Conservation (phyloP, 2,113 vertebrate species). For the Pionites leucogaster region DNA sequence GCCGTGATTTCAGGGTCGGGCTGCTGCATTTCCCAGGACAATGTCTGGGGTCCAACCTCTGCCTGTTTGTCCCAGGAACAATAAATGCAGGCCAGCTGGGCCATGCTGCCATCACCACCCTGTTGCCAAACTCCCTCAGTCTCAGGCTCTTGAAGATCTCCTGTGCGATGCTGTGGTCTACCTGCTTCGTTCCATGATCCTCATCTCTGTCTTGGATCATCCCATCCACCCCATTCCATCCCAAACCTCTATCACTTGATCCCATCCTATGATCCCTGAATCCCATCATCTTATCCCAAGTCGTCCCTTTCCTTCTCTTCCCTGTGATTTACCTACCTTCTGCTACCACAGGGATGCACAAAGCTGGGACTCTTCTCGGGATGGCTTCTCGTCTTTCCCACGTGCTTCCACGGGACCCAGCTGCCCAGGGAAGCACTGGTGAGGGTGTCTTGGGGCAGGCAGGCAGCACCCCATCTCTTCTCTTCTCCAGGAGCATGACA, state of each 20-base stretch:
- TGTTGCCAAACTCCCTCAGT: background rate
- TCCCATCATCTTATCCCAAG: background rate
- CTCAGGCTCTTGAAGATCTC: background rate
- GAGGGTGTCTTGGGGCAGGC: background rate
- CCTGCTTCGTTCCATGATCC: background rate
- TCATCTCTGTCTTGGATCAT: background rate
- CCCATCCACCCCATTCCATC: background rate
- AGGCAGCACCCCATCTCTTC: background rate
- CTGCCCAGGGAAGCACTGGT: background rate
- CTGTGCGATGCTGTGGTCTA: background rate
- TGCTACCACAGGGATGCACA: background rate
- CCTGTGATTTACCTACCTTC: background rate
- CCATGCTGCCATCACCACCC: background rate
- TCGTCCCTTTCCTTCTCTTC: background rate
- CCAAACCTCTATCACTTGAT: background rate
- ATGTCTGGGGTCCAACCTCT: background rate
- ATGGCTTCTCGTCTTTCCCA: background rate
- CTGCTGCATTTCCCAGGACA: background rate
- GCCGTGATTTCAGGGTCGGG: background rate
- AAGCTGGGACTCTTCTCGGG: background rate
- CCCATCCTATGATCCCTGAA: background rate
- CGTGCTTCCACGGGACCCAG: background rate
- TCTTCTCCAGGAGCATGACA: constrained; percentile 88
- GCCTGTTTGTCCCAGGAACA: background rate
- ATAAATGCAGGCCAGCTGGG: rapidly evolving